Evolutionary conservation across 1,140 invertebrate genomes (phyloP), one percentile per base, ranked within the genome.

Genomic region (Branchinecta lindahli): DNA sequence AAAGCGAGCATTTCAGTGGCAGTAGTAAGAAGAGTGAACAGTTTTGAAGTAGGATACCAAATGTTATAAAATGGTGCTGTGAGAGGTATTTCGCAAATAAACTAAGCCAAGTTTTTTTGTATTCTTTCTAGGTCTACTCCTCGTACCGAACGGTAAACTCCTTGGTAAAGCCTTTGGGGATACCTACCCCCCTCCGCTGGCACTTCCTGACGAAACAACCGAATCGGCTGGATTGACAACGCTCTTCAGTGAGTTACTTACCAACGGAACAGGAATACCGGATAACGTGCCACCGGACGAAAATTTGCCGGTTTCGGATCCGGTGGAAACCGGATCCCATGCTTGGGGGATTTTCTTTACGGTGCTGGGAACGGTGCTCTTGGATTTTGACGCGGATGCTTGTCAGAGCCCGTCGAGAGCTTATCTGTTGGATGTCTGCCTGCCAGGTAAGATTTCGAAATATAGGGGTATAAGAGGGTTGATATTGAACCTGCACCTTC

Each of bases 341-440:
- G 85, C 88, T 0, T 93, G 90, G 91, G 90, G 90, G 5, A 86
- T 96, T 46, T 84, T 95, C 74, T 92, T 98, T 74, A 96, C 94
- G 0, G 86, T 97, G 66, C 76, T 97, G 0, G 95, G 95, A 10
- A 96, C 94, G 0, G 91, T 95, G 45, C 79, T 97, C 9, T 80
- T 97, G 44, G 95, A 98, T 79, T 96, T 97, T 78, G 91, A 95
- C 78, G 94, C 94, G 0, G 94, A 97, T 77, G 92, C 93, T 45
- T 96, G 94, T 75, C 94, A 97, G 78, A 94, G 92, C 76, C 94
- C 95, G 0, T 85, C 91, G 0, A 82, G 94, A 73, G 91, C 94
- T 47, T 97, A 94, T 81, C 82, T 98, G 0, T 82, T 97, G 9
- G 95, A 97, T 76, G 88, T 97, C 15, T 93, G 90, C 61, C 79